Base-by-base conservation (phyloP, 2,888 invertebrate genomes). In the Meteorus cinctellus region DNA sequence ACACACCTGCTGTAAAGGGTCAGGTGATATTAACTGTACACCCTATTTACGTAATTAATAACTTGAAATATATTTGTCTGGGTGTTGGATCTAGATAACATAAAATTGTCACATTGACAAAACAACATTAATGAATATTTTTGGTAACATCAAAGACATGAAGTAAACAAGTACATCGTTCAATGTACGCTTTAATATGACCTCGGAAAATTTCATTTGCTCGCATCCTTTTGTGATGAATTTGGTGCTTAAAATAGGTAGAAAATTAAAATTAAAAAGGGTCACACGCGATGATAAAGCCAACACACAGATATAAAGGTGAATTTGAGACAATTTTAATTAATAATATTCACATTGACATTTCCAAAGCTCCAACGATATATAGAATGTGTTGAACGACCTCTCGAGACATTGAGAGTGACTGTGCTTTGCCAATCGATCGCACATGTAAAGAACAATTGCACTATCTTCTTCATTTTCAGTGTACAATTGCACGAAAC, bases 21-120 rank as follows among this genome's bases (percentile, higher is more conserved):
- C 69, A 70, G 69, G 69, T 70, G 69, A n/a, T 36, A 5, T 24
- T 59, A 55, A 10, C 51, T 34, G 68, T 16, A 10, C 34, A 31
- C 10, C 34, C 31, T 36, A 34, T 51, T 59, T 27, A 55, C 29
- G 1, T n/a, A 24, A 1, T 24, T 70, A 34, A 70, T 70, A 36
- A 70, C 31, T 31, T 59, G 34, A 31, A 68, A 31, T 68, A 55
- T 68, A 68, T 68, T 69, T 69, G 55, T n/a, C 16, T 68, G 68
- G 68, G 27, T 10, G 3, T 62, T 62, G 4, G 24, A 29, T 29
- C 16, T 62, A 16, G 16, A n/a, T 41, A 41, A 36, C 10, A 19
- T 16, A 36, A 65, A 36, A 4, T 10, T 5, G 19, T 65, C 19
- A 41, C 65, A 34, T n/a, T 19, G 14, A n/a, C 14, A 34, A 19